Evolutionary conservation across 2,113 vertebrate genomes (phyloP).

Genomic region (Shinisaurus crocodilurus): DNA sequence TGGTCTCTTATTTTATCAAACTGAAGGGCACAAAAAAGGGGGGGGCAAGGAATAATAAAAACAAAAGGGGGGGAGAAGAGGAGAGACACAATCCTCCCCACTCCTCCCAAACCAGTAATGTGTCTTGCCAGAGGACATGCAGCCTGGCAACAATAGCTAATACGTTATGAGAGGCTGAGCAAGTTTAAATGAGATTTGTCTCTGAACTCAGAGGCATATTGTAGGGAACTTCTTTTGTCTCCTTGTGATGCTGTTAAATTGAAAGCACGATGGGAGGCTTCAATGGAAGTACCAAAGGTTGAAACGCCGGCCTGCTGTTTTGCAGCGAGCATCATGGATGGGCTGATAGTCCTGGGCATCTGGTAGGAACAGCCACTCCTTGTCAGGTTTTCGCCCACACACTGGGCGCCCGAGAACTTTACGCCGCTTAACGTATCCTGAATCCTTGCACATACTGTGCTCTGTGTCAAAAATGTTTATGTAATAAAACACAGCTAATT

Average conservation of each 20-base stretch:
- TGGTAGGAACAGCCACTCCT: conserved; percentile 74
- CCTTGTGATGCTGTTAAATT: conserved; percentile 76
- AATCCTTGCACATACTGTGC: conserved; percentile 65
- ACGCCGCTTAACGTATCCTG: conserved; percentile 72
- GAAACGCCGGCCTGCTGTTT: conserved; percentile 78
- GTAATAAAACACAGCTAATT: conserved; percentile 84
- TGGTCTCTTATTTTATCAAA: conserved; percentile 74
- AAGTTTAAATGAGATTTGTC: conserved; percentile 77
- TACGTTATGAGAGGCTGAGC: conserved; percentile 74
- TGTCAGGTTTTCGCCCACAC: conserved; percentile 76
- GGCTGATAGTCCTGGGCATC: conserved; percentile 75
- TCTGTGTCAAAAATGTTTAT: conserved; percentile 78
- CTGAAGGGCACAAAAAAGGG: conserved; percentile 62
- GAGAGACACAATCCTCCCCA: conserved; percentile 11
- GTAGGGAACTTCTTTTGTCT: conserved; percentile 77
- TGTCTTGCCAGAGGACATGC: conserved; percentile 67
- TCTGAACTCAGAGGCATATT: conserved; percentile 77
- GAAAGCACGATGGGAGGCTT: conserved; percentile 77
- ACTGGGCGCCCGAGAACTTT: conserved; percentile 68
- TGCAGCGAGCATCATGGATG: conserved; percentile 73
- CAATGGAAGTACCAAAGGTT: conserved; percentile 74
- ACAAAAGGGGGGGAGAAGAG: rapidly evolving
- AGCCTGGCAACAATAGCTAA: conserved; percentile 74
- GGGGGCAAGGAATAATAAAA: conserved; percentile 9
- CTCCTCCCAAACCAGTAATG: conserved; percentile 54